Evolutionary conservation across 1,140 invertebrate genomes (phyloP).

Genomic region (Venturia canescens): DNA sequence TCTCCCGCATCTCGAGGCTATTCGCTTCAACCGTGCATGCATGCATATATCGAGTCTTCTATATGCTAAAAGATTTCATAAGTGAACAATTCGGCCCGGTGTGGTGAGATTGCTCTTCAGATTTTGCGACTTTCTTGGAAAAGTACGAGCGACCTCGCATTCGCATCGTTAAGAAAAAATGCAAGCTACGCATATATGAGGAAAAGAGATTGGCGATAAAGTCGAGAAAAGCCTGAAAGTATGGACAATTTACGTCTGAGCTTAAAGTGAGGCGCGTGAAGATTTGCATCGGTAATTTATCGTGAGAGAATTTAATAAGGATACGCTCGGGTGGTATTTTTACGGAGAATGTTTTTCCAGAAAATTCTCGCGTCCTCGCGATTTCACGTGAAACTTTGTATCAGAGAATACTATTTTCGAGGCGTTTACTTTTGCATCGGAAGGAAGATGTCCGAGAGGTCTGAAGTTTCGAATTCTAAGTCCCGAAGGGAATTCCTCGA

Average conservation of each 20-base stretch:
- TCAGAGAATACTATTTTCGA: not conserved
- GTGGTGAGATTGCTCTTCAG: not conserved
- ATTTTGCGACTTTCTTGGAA: not conserved
- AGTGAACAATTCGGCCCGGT: not conserved
- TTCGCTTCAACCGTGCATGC: not conserved
- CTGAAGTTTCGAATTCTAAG: not conserved
- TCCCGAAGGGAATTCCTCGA: not conserved
- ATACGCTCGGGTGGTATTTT: not conserved
- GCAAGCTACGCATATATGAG: not conserved
- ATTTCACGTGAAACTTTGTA: too few species aligned
- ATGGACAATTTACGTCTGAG: not conserved
- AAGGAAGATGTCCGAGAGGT: not conserved
- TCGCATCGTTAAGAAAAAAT: not conserved
- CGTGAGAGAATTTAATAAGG: not conserved
- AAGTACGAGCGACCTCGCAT: not conserved
- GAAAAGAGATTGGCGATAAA: not conserved
- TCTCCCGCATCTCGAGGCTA: not conserved
- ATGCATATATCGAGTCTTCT: not conserved
- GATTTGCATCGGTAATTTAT: not conserved
- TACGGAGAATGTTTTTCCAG: not conserved
- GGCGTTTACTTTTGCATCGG: not conserved
- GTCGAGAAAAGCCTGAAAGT: not conserved
- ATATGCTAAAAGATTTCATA: conserved; percentile 17
- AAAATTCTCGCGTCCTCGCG: too few species aligned
- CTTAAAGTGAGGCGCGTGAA: not conserved